Base-by-base conservation (phyloP, 2,113 vertebrate species). In the Mastomys coucha region DNA sequence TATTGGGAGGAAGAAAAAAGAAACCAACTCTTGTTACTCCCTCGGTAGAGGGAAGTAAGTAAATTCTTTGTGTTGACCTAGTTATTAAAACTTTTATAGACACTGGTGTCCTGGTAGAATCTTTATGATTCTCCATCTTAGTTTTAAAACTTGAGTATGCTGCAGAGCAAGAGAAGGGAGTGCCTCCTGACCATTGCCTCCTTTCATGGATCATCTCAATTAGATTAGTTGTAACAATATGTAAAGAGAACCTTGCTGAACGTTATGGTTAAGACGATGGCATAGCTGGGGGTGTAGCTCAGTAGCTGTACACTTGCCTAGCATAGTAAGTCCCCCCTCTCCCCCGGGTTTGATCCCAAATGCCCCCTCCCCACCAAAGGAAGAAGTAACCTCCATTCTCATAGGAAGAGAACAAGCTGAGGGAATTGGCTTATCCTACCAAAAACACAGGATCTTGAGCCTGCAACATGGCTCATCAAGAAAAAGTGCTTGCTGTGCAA, bases 91-190 rank as follows among this genome's bases (percentile, higher is more conserved):
- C 82, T 91, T 91, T 24, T 31, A 24, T 53, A 56, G 42, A 39
- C 51, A 92, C 56, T 73, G 28, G 39, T 89, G 86, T 96, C 73
- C 89, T 93, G 13, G 63, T 91, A 36, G 94, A 91, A 73, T 86
- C 53, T 58, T 92, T 86, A 81, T 31, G 33, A 91, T 95, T 95
- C 42, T 56, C 53, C 36, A 28, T 91, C 76, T 92, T 91, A 24
- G 86, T 94, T 91, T 82, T 91, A 36, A 72, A 51, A 69, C 63
- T 80, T 70, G 56, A 13, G 19, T 80, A 36, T 78, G 45, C 69
- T 77, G 14, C 31, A 20, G 67, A 93, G 12, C 82, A 31, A 70
- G 51, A 91, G 51, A 42, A 95, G 76, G 14, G n/a, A 69, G 72
- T 20, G 20, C 58, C 77, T 95, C 89, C 31, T 77, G 73, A 42